These are phyloP conservation scores for Thunnus albacares DNA, from an alignment of 2,797 vertebrate species.

Conservation along the genomic window DNA sequence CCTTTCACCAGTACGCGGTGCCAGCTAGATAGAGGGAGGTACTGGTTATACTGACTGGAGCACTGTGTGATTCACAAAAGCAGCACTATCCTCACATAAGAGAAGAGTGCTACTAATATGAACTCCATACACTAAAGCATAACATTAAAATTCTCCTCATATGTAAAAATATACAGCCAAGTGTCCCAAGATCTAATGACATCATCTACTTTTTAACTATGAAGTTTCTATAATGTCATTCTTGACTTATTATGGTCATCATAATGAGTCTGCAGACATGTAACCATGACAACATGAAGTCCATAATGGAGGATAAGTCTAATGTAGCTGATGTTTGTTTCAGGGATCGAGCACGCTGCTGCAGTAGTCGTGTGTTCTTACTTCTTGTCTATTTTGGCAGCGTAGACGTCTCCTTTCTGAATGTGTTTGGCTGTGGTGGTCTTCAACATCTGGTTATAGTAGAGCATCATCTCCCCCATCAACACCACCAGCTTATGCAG, in stretches of 20 bases:
- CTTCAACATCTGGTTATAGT: slow-evolving; percentile 88
- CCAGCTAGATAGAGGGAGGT: slow-evolving; percentile 85
- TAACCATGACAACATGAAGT: background rate
- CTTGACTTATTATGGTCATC: background rate
- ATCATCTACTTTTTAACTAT: no score
- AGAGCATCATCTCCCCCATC: slow-evolving; percentile 96
- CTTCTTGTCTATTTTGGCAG: slow-evolving; percentile 94
- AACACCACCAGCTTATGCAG: slow-evolving; percentile 93
- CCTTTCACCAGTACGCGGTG: slow-evolving; percentile 93
- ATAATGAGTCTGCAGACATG: background rate
- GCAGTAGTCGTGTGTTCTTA: slow-evolving; percentile 71
- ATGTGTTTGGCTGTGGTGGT: slow-evolving; percentile 67
- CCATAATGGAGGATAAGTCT: no score
- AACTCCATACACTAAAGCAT: background rate
- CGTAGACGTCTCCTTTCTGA: slow-evolving; percentile 90
- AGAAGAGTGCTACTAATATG: background rate
- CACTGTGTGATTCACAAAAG: no score
- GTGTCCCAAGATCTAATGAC: no score
- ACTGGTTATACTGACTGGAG: background rate
- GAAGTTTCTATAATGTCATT: no score
- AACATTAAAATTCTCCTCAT: no score
- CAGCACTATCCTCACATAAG: background rate
- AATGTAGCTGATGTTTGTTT: no score
- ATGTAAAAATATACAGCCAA: no score
- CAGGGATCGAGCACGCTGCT: no score